A percentile compares a stretch with the other conserved stretches of the same genome.
These are phyloP conservation scores for Anguilla marmorata DNA, from an alignment of 2,797 vertebrate species.

Conservation along the genomic window DNA sequence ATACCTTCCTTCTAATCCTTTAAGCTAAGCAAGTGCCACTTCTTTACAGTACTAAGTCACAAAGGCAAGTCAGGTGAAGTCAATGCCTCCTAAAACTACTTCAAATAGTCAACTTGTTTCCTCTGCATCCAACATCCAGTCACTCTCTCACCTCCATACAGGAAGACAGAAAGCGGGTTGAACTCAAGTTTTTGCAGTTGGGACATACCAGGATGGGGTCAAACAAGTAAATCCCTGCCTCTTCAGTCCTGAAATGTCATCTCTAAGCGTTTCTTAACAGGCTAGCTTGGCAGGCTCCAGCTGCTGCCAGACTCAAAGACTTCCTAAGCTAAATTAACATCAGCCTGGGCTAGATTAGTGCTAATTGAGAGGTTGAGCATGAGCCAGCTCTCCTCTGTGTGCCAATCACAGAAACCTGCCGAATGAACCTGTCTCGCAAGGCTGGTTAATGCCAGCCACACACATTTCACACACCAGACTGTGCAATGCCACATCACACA, in stretches of 20 bases:
- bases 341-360: conserved; percentile 56
- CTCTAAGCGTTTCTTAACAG: conserved; percentile 47
- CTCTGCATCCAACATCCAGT: background rate
- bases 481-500: background rate
- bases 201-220: background rate
- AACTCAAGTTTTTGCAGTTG: background rate
- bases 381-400: conserved; percentile 52
- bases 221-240: conserved; percentile 37
- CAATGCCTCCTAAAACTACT: background rate
- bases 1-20: background rate
- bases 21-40: background rate
- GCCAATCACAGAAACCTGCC: conserved; percentile 26
- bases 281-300: conserved; percentile 49
- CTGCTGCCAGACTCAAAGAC: conserved; percentile 53
- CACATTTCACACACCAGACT: background rate
- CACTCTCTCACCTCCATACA: background rate
- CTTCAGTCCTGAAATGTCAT: conserved; percentile 47
- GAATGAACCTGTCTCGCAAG: background rate
- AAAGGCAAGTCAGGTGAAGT: background rate
- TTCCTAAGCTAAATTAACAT: conserved; percentile 52
- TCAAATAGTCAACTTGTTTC: background rate
- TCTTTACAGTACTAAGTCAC: background rate
- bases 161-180: background rate
- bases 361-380: conserved; percentile 57
- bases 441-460: background rate